Conservation (phyloP, 1,140 invertebrate species). For the Pseudomyrmex concolor region DNA sequence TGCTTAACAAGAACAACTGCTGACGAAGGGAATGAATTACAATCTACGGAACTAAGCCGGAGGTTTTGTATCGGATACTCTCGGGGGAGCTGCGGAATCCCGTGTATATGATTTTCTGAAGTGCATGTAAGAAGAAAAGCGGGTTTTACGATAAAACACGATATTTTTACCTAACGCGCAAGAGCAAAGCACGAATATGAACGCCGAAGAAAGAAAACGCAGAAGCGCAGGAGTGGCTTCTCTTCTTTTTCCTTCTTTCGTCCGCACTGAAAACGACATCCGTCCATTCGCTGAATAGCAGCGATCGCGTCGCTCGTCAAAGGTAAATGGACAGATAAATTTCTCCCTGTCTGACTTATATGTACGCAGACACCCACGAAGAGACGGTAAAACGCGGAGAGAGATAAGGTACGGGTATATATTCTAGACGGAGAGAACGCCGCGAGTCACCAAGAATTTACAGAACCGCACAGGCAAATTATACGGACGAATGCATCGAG, state of each 20-base stretch:
- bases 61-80: conserved; percentile 27
- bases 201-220: conserved; percentile 23
- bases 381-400: background rate
- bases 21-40: conserved; percentile 42
- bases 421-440: conserved; percentile 4
- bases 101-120: conserved; percentile 46
- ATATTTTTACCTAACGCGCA: background rate
- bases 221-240: background rate
- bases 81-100: conserved; percentile 14
- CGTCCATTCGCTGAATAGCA: conserved; percentile 27
- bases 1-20: conserved; percentile 46
- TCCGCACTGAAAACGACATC: conserved; percentile 12
- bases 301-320: conserved; percentile 33
- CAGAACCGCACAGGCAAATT: conserved; percentile 66
- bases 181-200: background rate
- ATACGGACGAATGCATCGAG: conserved; percentile 62
- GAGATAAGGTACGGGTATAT: background rate
- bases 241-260: background rate
- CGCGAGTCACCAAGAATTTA: conserved; percentile 62
- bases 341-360: conserved; percentile 3
- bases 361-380: background rate
- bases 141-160: conserved; percentile 32
- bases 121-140: conserved; percentile 58
- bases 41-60: conserved; percentile 34
- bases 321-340: conserved; percentile 56